Evolutionary conservation across 2,888 invertebrate species (phyloP), one percentile per base, ranked within the genome.

Genomic region (Clepsis dumicolana): DNA sequence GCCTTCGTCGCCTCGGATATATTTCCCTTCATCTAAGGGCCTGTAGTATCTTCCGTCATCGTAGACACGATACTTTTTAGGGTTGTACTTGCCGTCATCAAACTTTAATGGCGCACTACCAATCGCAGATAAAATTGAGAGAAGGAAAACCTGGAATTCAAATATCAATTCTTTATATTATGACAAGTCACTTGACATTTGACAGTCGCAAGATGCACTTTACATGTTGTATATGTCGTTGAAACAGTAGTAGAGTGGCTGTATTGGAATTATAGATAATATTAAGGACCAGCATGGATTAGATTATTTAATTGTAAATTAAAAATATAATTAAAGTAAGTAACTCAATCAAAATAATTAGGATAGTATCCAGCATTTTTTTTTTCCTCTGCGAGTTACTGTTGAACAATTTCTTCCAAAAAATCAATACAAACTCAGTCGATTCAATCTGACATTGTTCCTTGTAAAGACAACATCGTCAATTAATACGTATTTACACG

Each of bases 1-100:
- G 10, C 95, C 95, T 71, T 94, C 94, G 50, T 94, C 89, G 1
- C 94, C 91, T 0, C 93, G 94, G 21, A 89, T 72, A 73, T 95
- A 95, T 79, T 93, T 94, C 1, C 95, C 95, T 74, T 94, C 93
- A 18, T 84, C 81, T 63, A 80, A 62, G 0, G 91, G 88, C 73
- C 90, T 84, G 57, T 89, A 89, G 73, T 94, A 94, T 75, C 85
- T 86, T 4, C 94, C 94, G 70, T 92, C 91, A 56, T 93, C 90
- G 41, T 83, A 82, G 44, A 82, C 70, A 41, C 79, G 84, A 64
- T 86, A 87, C 73, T 84, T 85, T 71, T 77, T 77, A 2, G 88
- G 90, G 56, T 75, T 80, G 67, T 92, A 94, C 75, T 89, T 93
- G 50, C 85, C 85, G 65, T 81, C 80, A 32, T 83, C 82, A 27